Base-by-base conservation (phyloP, 2,888 invertebrate genomes). In the Quadroppia sp. region DNA sequence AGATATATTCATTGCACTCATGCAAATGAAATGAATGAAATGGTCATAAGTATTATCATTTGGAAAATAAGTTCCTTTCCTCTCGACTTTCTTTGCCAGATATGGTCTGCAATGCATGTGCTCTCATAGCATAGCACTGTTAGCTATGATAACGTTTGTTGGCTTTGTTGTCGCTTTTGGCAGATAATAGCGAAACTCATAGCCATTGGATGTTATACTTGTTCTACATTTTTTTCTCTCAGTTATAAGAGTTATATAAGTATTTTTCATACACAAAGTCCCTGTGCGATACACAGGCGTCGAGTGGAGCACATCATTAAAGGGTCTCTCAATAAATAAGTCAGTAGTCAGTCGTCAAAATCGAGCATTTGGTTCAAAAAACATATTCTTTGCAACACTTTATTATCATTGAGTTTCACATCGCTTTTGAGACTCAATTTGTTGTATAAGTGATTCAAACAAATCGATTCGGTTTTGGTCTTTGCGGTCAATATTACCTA, bases 11-110 rank as follows among this genome's bases (percentile, higher is more conserved):
- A 40, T 64, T 64, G 32, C 64, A 40, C 64, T 64, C 23, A 69
- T 69, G 69, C 69, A 69, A 69, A 69, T 69, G 69, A 69, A 64
- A 69, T 69, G 69, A 69, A 69, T 69, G 69, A 69, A 64, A 69
- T 69, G 69, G 69, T 69, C 69, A 69, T 69, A 69, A 69, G 69
- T 45, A 69, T 69, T 45, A 69, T 69, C 25, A 69, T 69, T 69
- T 69, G 15, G 17, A 45, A 45, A 45, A 23, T 67, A 69, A 69
- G 69, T 69, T 69, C 25, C 23, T 40, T 69, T 69, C 69, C 69
- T 69, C 40, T 67, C 45, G n/a, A 64, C 40, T 64, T 64, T 64
- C 42, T 69, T 64, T 42, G 45, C 69, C 36, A 36, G n/a, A 32
- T 64, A 64, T 64, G 61, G 61, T 20, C 61, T 64, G 36, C n/a